A percentile compares a stretch with the other conserved stretches of the same genome.
phyloP scores from a whole-genome alignment of 2,888 invertebrate genomes.

The Gandaritis pyraliata region DNA sequence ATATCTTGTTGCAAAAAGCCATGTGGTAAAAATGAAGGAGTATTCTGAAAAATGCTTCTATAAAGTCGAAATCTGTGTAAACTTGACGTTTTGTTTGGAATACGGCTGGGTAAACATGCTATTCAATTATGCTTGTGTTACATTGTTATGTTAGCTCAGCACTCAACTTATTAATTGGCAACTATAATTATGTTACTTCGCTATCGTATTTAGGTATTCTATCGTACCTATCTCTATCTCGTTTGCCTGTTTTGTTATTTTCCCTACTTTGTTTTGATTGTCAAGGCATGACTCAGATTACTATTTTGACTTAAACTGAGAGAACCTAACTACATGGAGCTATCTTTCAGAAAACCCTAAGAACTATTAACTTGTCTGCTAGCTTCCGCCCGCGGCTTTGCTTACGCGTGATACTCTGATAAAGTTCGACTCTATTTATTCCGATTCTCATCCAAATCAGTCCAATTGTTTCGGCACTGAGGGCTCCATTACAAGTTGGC shows the following conservation, averaged over 20 bases:
- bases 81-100: background rate
- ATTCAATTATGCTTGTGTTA: conserved; percentile 2
- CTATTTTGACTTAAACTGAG: too few species aligned
- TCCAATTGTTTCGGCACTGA: too few species aligned
- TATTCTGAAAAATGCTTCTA: background rate
- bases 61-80: background rate
- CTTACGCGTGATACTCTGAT: too few species aligned
- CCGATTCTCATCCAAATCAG: too few species aligned
- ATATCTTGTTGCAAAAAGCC: too few species aligned
- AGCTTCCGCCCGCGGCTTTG: background rate
- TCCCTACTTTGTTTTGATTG: background rate
- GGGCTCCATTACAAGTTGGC: too few species aligned
- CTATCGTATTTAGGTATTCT: background rate
- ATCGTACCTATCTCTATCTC: background rate
- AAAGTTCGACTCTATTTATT: background rate
- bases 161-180: conserved; percentile 4
- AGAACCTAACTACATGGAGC: too few species aligned
- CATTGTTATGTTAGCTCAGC: conserved; percentile 2
- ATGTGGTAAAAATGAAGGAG: too few species aligned
- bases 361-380: too few species aligned
- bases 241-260: background rate
- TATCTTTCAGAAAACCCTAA: too few species aligned
- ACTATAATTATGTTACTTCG: background rate
- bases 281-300: background rate
- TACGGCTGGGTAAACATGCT: conserved; percentile 13